Percentiles rank a stretch among this genome's conserved stretches.
phyloP scores from a whole-genome alignment of 2,888 invertebrate genomes.

The Schizotus pectinicornis region DNA sequence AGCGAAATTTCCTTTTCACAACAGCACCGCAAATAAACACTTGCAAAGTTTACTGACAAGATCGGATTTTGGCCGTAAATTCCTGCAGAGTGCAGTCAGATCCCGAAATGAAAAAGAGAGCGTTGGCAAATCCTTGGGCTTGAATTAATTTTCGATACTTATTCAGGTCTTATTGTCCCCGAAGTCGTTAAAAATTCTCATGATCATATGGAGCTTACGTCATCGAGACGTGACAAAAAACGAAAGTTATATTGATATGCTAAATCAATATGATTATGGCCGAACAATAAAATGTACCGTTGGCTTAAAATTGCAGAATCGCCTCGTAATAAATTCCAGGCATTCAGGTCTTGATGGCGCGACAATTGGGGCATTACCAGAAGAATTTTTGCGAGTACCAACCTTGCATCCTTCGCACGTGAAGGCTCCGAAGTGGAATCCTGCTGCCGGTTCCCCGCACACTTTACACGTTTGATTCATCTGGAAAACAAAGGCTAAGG shows the following conservation, averaged over 20 bases:
- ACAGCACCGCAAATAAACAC: neutral
- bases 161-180: conserved; percentile 44
- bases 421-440: conserved; percentile 95
- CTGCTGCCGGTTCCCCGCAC: conserved; percentile 93
- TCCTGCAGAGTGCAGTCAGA: no score
- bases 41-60: no score
- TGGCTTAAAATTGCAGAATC: neutral
- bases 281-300: conserved; percentile 1
- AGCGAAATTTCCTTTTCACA: neutral
- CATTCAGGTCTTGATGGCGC: neutral
- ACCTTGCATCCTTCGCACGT: conserved; percentile 98
- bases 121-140: conserved; percentile 38
- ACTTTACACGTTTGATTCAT: conserved; percentile 98
- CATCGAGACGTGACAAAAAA: conserved; percentile 28
- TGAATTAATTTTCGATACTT: conserved; percentile 51
- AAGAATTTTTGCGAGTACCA: conserved; percentile 50
- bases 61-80: no score
- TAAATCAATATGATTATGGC: conserved; percentile 5
- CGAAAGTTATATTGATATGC: conserved; percentile 22
- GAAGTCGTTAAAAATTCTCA: conserved; percentile 9
- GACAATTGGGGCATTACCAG: neutral
- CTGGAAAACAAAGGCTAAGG: conserved; percentile 63
- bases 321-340: neutral
- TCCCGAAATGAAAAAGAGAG: conserved; percentile 26
- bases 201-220: conserved; percentile 9